Evolutionary conservation across 2,113 vertebrate species (phyloP), one percentile per base, ranked within the genome.

Genomic region (Syngnathus scovelli): DNA sequence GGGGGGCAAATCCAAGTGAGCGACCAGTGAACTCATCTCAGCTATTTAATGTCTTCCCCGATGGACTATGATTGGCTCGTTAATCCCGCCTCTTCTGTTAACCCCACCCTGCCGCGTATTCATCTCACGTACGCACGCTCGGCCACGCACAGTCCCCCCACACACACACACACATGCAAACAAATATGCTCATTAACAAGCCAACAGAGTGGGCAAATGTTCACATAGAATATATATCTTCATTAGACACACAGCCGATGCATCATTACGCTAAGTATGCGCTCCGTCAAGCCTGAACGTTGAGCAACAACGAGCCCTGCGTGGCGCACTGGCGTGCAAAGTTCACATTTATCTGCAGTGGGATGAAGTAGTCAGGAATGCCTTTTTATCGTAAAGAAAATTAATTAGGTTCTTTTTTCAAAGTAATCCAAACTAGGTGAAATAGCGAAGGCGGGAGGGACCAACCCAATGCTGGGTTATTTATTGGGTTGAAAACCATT

Each of bases 191-290:
- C 85, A 86, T 87, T 87, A 85, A 74, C 59, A 70, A 77, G 44
- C 56, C 78, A 76, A 68, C 72, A 74, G 76, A 68, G 78, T 73
- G 66, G 77, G 69, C 66, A 71, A 68, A 66, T 75, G 55, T 83
- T 66, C 78, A 78, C 72, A 63, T 70, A 72, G 72, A 75, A 82
- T 83, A 56, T 69, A 64, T 75, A 78, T 81, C 71, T 85, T 78
- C 79, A 85, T 86, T 84, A 83, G 79, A 85, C 70, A 77, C 74
- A 74, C 61, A 68, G 80, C 54, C 61, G 18, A 77, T 85, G 84
- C 78, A 81, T 87, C 85, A 86, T 86, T 86, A 85, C 82, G 27
- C 81, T 78, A 76, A 86, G 73, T 77, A 72, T 66, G 78, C 67
- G 68, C 60, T 75, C 69, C 60, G 71, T 70, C 70, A 65, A 66